A percentile compares a stretch with the other conserved stretches of the same genome.
phyloP scores from a whole-genome alignment of 2,113 vertebrate genomes.

The Paradoxurus hermaphroditus region DNA sequence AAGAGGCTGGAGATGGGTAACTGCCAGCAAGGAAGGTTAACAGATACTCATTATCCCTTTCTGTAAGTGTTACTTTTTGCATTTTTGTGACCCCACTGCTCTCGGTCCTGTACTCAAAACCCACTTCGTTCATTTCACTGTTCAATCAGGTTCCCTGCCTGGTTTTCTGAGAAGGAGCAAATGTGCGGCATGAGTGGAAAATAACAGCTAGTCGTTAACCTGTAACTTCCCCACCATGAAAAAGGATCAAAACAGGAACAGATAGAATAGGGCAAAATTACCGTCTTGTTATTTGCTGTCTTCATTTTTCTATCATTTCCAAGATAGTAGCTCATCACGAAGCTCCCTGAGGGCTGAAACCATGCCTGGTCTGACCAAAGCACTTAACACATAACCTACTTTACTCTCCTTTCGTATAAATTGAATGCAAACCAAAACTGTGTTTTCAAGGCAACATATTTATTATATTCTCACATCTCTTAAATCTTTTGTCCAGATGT shows the following conservation, averaged over 20 bases:
- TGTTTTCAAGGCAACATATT: neutral
- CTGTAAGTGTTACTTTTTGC: neutral
- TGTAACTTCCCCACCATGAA: neutral
- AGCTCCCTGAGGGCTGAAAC: neutral
- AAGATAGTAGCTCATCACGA: neutral
- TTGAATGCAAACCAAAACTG: neutral
- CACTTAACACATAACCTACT: neutral
- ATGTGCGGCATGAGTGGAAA: neutral
- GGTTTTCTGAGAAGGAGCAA: neutral
- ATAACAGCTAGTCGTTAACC: neutral
- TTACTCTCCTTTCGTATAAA: neutral
- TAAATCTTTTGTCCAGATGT: neutral
- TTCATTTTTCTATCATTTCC: neutral
- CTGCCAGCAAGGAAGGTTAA: neutral
- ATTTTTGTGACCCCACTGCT: neutral
- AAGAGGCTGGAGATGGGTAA: neutral
- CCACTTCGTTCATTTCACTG: neutral
- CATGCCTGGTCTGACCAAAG: neutral
- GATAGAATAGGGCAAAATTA: neutral
- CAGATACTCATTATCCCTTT: neutral
- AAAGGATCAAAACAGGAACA: neutral
- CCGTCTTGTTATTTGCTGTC: neutral
- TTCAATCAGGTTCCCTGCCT: neutral
- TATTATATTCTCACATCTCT: neutral
- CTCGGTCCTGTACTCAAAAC: neutral